Conservation (phyloP, 2,888 invertebrate genomes). For the Euphydryas editha region DNA sequence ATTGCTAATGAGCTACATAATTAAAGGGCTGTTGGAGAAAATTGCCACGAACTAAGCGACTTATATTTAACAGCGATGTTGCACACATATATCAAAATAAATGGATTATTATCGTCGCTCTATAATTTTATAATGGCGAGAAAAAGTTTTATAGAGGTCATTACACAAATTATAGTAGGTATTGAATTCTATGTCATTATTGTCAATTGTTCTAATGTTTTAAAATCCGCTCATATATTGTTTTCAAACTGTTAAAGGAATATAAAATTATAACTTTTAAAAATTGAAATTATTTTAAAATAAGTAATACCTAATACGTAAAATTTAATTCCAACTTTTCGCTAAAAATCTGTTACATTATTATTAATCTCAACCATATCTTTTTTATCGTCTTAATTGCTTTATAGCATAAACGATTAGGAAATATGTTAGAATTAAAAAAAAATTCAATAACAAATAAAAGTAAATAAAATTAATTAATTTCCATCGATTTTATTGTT, state of each 20-base stretch:
- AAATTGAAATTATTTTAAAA: too few relatives aligned
- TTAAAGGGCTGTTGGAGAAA: conserved; percentile 42
- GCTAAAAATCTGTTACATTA: too few relatives aligned
- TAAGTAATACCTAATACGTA: too few relatives aligned
- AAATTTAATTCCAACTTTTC: too few relatives aligned
- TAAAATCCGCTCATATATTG: neutral
- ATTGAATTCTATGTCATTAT: conserved; percentile 6
- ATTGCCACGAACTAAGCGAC: conserved; percentile 36
- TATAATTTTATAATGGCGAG: conserved; percentile 8
- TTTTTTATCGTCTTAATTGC: too few relatives aligned
- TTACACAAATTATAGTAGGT: neutral
- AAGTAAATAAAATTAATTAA: too few relatives aligned
- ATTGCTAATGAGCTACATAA: conserved; percentile 45
- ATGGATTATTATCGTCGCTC: conserved; percentile 15
- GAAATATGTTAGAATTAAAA: too few relatives aligned
- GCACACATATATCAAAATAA: conserved; percentile 24
- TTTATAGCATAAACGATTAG: too few relatives aligned
- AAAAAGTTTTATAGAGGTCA: conserved; percentile 1
- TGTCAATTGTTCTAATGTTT: neutral
- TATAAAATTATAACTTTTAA: too few relatives aligned
- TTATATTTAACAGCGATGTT: conserved; percentile 25
- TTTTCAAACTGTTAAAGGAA: neutral
- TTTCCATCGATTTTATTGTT: neutral
- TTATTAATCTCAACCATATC: too few relatives aligned
- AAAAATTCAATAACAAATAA: too few relatives aligned